Evolutionary conservation across 2,113 vertebrate species (phyloP).

Genomic region (Phalacrocorax carbo): DNA sequence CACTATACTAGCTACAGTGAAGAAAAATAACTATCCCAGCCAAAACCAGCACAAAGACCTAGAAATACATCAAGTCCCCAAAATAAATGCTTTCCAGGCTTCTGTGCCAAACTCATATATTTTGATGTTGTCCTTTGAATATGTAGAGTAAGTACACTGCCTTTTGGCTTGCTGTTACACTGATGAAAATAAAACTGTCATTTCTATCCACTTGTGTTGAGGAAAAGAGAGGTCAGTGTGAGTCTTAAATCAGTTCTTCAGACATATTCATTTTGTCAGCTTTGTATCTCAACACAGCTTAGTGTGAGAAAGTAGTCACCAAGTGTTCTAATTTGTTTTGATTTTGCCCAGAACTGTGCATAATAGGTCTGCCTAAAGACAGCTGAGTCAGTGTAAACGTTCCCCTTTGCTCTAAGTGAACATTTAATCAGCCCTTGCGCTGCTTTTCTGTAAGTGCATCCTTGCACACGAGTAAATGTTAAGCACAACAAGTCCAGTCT

Average conservation of each 20-base stretch:
- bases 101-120: not conserved
- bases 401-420: not conserved
- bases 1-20: too few relatives aligned
- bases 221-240: not conserved
- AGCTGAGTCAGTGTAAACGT: not conserved
- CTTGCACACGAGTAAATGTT: not conserved
- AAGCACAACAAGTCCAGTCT: not conserved
- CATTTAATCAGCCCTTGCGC: not conserved
- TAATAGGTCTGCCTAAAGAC: not conserved
- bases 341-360: not conserved
- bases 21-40: too few relatives aligned
- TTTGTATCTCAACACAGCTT: not conserved
- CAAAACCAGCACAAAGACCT: not conserved
- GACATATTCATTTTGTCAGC: not conserved
- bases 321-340: not conserved
- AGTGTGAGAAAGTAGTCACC: not conserved
- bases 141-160: not conserved
- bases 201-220: not conserved
- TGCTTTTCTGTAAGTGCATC: not conserved
- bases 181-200: not conserved
- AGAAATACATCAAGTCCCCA: conserved; percentile 56
- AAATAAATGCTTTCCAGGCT: conserved; percentile 42
- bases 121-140: conserved; percentile 35
- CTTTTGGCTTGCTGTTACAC: not conserved
- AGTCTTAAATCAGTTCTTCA: not conserved